Base-by-base conservation (phyloP, 2,113 vertebrate genomes). In the Budorcas taxicolor region DNA sequence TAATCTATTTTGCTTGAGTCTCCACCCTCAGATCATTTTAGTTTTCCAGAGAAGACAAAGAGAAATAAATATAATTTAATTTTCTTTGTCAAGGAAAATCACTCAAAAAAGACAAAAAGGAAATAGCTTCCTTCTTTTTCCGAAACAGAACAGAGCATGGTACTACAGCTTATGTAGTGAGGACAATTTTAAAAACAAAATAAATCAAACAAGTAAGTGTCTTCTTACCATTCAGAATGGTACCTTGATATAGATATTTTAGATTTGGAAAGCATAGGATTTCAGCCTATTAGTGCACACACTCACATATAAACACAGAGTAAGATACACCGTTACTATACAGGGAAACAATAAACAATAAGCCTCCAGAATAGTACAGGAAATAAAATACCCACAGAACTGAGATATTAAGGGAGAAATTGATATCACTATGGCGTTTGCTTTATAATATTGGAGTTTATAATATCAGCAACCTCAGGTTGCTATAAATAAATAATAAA, bases 31-130 rank as follows among this genome's bases (percentile, higher is more conserved):
- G 17, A 88, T 92, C 74, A 78, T 82, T 89, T 91, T 64, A 88
- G 43, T 90, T 91, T 94, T 95, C 21, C 55, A 96, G 17, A 76
- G 50, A 93, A 89, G 50, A 95, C 62, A 67, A 83, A 89, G 19
- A 92, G 9, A 57, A 86, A 93, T 58, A 95, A 92, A 97, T 92
- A 53, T 47, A 80, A 93, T 89, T 87, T 55, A n/a, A 25, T 85
- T 92, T 53, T 91, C 29, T 83, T 90, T 96, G 52, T 23, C 80
- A 96, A 94, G 17, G 31, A 97, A 87, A 95, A 97, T 90, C 83
- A 50, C 7, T 94, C 7, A 85, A 84, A 87, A 87, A 81, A 74
- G 40, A 81, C 16, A n/a, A 76, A 81, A 94, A 74, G 12, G 16
- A 80, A 91, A 87, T n/a, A 47, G 3, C 36, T 84, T 55, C 40